Percentiles rank a stretch among this genome's conserved stretches.
Conservation (phyloP, 2,888 invertebrate species). For the Caradrina kadenii region DNA sequence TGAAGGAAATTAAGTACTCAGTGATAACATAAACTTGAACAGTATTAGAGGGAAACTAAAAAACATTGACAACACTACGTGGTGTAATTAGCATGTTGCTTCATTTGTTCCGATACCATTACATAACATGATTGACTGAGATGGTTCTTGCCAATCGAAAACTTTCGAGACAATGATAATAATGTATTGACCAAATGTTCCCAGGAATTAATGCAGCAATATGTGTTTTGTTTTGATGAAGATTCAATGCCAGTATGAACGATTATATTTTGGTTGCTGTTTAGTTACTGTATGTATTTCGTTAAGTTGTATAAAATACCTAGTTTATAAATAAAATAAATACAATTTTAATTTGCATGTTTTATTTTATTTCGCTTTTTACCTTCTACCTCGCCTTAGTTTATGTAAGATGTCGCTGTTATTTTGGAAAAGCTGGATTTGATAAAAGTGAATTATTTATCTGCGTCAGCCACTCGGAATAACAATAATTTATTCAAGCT, state of each 20-base stretch:
- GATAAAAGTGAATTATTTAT: neutral
- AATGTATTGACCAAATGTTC: conserved; percentile 28
- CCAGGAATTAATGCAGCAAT: conserved; percentile 66
- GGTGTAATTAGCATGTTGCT: conserved; percentile 58
- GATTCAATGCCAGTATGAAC: conserved; percentile 78
- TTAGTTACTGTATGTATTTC: conserved; percentile 90
- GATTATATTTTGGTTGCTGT: conserved; percentile 87
- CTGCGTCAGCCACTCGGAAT: neutral
- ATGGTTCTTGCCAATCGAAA: conserved; percentile 68
- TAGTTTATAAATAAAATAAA: conserved; percentile 89
- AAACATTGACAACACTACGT: conserved; percentile 54
- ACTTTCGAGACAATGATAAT: conserved; percentile 17
- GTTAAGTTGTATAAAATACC: conserved; percentile 91
- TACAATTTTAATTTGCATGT: conserved; percentile 85
- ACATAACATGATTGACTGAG: conserved; percentile 58
- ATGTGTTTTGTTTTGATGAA: conserved; percentile 45
- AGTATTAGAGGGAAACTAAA: conserved; percentile 79
- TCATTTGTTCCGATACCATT: conserved; percentile 63
- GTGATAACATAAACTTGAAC: conserved; percentile 70
- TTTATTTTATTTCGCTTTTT: conserved; percentile 80
- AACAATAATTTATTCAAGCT: neutral
- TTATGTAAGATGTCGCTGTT: conserved; percentile 42
- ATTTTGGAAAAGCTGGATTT: conserved; percentile 17
- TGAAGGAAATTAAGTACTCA: conserved; percentile 71
- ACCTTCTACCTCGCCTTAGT: conserved; percentile 60